These are phyloP conservation scores for Tiaroga cobitis DNA, from an alignment of 2,797 vertebrate species.

Conservation along the genomic window DNA sequence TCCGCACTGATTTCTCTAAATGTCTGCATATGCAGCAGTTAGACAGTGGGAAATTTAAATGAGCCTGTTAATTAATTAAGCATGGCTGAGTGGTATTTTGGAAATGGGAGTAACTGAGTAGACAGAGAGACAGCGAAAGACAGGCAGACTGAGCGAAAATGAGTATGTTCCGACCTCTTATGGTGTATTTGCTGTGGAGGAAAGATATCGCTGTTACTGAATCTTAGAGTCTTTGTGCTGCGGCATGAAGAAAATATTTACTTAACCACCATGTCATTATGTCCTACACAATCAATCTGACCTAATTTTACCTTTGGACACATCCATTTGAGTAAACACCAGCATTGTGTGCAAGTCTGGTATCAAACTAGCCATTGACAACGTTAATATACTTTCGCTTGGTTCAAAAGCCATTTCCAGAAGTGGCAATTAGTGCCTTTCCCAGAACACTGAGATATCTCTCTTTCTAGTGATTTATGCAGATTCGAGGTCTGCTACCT, in stretches of 20 bases:
- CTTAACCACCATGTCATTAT: constrained; percentile 28
- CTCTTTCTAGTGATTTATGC: constrained; percentile 13
- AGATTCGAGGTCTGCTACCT: constrained; percentile 5
- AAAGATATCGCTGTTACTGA: constrained; percentile 15
- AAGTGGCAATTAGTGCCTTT: constrained; percentile 20
- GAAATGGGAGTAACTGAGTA: constrained; percentile 66
- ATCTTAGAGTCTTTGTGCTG: not conserved
- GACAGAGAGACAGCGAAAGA: constrained; percentile 62
- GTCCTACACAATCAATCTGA: constrained; percentile 59
- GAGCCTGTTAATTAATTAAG: constrained; percentile 70
- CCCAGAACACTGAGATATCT: constrained; percentile 7
- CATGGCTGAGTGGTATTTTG: constrained; percentile 62
- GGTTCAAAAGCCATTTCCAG: constrained; percentile 57
- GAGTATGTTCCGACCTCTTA: constrained; percentile 24
- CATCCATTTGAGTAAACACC: constrained; percentile 32
- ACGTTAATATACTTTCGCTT: not conserved
- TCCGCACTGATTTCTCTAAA: constrained; percentile 58
- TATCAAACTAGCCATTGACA: constrained; percentile 17
- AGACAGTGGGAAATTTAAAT: constrained; percentile 65
- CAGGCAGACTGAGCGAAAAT: constrained; percentile 56
- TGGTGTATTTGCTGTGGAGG: not conserved
- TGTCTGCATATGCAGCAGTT: constrained; percentile 57
- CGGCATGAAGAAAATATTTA: constrained; percentile 24
- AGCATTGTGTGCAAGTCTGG: constrained; percentile 47
- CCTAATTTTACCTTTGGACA: constrained; percentile 55